Base-by-base conservation (phyloP, 2,888 invertebrate species). In the Maniola hyperantus region DNA sequence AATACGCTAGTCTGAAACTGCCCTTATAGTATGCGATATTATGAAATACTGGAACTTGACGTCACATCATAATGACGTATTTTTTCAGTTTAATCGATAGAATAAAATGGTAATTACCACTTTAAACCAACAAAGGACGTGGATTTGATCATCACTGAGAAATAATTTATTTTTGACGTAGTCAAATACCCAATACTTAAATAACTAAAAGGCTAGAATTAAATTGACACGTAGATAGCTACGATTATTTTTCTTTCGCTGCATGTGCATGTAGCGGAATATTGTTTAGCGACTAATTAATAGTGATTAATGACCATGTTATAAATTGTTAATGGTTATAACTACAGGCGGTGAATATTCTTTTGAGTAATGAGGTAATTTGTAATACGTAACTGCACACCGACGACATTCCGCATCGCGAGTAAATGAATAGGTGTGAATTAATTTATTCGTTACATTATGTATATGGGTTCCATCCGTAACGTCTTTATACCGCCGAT, bases 291-390 rank as follows among this genome's bases (percentile, higher is more conserved):
- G 77, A 79, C 79, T 82, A 83, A 83, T 82, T 81, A 84, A 77
- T 77, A 77, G 80, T 88, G 87, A 89, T 87, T 81, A 83, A 89
- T 87, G 83, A 74, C 73, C 75, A 68, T 76, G 74, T 79, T 76
- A 77, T 64, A 71, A 81, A 83, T 84, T 84, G 83, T 81, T 83
- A 82, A 88, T 85, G 83, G 79, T 83, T 83, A 85, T 83, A 76
- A 8, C 71, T 70, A 69, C 64, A 71, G 73, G 75, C 76, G 71
- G 76, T 80, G 76, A 79, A 82, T 84, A 83, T 80, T 83, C 78
- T 80, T 83, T 70, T 77, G 73, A 77, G 75, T 81, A 82, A 83
- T 81, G 76, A 76, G 78, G 79, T 81, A 80, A 85, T 87, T 86
- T 83, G 79, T 85, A 79, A 82, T 73, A 74, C 74, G 76, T 82